These are phyloP conservation scores for Bilobella aurantiaca DNA, from an alignment of 1,140 invertebrate genomes.

Conservation along the genomic window DNA sequence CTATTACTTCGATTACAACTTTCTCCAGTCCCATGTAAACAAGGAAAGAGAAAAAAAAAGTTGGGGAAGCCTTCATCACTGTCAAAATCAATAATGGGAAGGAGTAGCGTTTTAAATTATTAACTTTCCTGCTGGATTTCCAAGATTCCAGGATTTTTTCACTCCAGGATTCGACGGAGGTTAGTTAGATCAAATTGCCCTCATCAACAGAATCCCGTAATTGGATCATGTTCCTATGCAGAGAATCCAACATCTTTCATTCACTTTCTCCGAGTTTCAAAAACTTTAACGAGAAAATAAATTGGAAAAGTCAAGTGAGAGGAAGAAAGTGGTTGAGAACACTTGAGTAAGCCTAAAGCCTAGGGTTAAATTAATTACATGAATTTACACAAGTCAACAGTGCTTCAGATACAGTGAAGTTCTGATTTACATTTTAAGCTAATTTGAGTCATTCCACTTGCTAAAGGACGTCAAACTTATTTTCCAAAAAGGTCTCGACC, in stretches of 20 bases:
- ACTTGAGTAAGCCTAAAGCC: not conserved
- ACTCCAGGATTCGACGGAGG: not conserved
- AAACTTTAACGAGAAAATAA: not conserved
- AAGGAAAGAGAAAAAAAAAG: no score
- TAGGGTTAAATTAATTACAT: not conserved
- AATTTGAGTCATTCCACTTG: no score
- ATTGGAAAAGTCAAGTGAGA: conserved; percentile 6
- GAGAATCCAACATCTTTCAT: not conserved
- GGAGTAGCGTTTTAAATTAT: no score
- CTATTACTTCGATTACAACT: not conserved
- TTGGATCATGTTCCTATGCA: not conserved
- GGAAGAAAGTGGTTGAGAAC: not conserved
- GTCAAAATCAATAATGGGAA: not conserved
- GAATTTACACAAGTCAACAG: no score
- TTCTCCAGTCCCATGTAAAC: not conserved
- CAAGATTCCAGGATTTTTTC: no score
- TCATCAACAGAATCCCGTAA: not conserved
- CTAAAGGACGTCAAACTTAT: no score
- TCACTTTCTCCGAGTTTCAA: not conserved
- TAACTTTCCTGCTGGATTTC: no score
- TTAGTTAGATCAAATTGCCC: not conserved
- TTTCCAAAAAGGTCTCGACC: no score
- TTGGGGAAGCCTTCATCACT: no score
- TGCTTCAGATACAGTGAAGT: no score
- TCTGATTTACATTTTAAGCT: no score